Conservation (phyloP, 2,113 vertebrate genomes). For the Anthoscopus minutus region DNA sequence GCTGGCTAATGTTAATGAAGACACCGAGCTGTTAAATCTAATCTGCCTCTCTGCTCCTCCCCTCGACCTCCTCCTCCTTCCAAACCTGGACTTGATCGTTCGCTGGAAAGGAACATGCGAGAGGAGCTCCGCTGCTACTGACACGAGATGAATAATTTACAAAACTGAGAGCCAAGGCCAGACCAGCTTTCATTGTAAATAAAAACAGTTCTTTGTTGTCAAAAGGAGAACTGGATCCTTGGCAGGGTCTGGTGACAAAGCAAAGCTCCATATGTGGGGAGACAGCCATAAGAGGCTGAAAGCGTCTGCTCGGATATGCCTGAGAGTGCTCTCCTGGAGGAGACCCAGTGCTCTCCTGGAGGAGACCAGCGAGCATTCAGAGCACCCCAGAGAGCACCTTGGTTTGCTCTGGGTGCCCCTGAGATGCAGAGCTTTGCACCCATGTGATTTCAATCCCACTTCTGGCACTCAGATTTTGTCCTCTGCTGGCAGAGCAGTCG, state of each 20-base stretch:
- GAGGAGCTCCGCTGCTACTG: background rate
- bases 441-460: background rate
- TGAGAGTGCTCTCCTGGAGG: background rate
- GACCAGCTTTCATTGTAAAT: constrained; percentile 24
- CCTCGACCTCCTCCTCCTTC: accelerated
- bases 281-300: background rate
- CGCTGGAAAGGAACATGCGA: background rate
- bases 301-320: background rate
- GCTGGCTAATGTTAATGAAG: background rate
- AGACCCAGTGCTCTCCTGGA: background rate
- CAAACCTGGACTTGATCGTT: background rate
- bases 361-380: background rate
- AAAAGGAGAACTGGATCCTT: constrained; percentile 13
- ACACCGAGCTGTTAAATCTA: background rate
- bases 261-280: constrained; percentile 19
- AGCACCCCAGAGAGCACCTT: background rate
- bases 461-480: background rate
- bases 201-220: constrained; percentile 44
- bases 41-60: background rate
- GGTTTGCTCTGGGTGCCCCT: background rate
- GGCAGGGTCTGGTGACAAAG: constrained; percentile 35
- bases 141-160: background rate
- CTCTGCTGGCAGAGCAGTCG: background rate
- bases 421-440: background rate
- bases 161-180: background rate